Percentiles rank a stretch among this genome's conserved stretches.
These are phyloP conservation scores for Euspilapteryx auroguttella DNA, from an alignment of 2,888 invertebrate species.

Conservation along the genomic window DNA sequence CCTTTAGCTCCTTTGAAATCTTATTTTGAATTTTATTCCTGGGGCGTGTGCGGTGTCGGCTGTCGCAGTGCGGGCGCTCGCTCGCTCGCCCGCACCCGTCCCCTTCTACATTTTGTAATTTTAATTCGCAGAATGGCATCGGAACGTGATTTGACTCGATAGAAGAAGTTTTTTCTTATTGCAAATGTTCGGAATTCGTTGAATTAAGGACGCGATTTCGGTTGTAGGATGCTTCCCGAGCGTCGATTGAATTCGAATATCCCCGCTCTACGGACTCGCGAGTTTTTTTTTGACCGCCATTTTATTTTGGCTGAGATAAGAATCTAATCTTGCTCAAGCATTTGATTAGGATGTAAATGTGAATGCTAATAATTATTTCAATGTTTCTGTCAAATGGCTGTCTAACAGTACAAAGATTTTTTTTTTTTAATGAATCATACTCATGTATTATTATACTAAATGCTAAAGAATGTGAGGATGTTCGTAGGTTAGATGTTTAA, in stretches of 20 bases:
- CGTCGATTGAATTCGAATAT: conserved; percentile 25
- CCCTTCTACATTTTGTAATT: conserved; percentile 53
- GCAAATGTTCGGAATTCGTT: conserved; percentile 40
- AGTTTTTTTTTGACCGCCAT: background rate
- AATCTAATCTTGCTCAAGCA: no score
- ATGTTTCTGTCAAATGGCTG: no score
- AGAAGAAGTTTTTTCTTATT: conserved; percentile 43
- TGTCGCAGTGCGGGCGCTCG: conserved; percentile 61
- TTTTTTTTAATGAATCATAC: no score
- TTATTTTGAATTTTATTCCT: conserved; percentile 59
- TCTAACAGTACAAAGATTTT: no score
- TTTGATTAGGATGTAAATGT: no score
- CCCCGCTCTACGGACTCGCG: background rate
- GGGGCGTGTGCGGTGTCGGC: conserved; percentile 58
- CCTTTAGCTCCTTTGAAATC: conserved; percentile 56
- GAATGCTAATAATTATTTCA: no score
- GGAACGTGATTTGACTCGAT: conserved; percentile 53
- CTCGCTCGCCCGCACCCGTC: conserved; percentile 29
- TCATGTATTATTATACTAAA: no score
- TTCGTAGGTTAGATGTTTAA: no score
- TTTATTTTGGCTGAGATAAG: no score
- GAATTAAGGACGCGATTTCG: conserved; percentile 29
- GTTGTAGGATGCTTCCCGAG: conserved; percentile 15
- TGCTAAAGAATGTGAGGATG: no score
- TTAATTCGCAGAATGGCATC: conserved; percentile 57